These are phyloP conservation scores for Cliona cf. orientalis DNA, from an alignment of 37 sponge, comb jelly and placozoan genomes.

Conservation along the genomic window DNA sequence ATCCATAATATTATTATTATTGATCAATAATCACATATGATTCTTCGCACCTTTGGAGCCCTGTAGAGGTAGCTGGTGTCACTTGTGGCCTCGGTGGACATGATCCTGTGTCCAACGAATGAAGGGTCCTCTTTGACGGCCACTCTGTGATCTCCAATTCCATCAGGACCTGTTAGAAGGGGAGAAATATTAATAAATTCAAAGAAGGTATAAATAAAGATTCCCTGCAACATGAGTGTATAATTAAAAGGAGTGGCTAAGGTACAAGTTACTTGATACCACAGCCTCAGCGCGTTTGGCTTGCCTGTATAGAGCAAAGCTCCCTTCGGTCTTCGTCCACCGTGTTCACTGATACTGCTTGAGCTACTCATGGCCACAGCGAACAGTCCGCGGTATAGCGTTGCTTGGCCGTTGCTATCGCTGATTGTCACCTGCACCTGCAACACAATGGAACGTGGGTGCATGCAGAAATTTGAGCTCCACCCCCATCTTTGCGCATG, in stretches of 20 bases:
- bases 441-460: neutral
- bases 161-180: conserved; percentile 79
- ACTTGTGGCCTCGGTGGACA: conserved; percentile 81
- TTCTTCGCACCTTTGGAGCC: conserved; percentile 50
- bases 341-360: conserved; percentile 32
- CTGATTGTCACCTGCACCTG: neutral
- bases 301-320: conserved; percentile 75
- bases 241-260: no score
- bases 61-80: conserved; percentile 76
- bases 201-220: neutral
- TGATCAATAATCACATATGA: neutral
- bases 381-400: no score
- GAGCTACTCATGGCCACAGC: conserved; percentile 17
- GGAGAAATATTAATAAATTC: neutral
- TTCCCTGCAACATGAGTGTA: neutral
- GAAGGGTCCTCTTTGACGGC: conserved; percentile 50
- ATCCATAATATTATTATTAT: neutral
- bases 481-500: neutral
- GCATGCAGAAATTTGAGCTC: no score
- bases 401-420: neutral
- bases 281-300: neutral
- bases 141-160: conserved; percentile 61
- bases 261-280: neutral
- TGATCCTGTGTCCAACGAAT: conserved; percentile 68
- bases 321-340: conserved; percentile 40